These are phyloP conservation scores for Podargus strigoides DNA, from an alignment of 2,797 vertebrate genomes.

Conservation along the genomic window DNA sequence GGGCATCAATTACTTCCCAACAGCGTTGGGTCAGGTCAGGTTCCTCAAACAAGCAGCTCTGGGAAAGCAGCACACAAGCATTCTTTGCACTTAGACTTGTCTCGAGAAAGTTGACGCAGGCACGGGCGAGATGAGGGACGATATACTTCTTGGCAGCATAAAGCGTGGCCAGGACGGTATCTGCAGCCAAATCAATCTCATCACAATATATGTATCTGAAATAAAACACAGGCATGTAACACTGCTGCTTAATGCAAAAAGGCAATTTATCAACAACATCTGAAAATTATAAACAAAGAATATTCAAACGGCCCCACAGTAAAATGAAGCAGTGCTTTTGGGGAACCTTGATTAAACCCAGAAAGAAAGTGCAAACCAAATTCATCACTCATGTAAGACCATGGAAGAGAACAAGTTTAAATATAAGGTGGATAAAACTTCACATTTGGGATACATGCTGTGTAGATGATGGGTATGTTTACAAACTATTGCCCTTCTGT, in stretches of 20 bases:
- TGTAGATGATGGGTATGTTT: neutral
- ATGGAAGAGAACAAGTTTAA: neutral
- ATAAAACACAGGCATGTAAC: conserved; percentile 27
- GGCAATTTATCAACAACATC: neutral
- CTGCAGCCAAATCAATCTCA: conserved; percentile 94
- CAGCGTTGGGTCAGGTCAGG: conserved; percentile 97
- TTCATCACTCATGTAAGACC: neutral
- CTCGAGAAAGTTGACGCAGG: conserved; percentile 97
- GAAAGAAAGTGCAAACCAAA: neutral
- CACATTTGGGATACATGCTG: neutral
- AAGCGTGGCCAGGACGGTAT: conserved; percentile 93
- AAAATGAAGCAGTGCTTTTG: neutral
- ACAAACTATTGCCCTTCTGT: neutral
- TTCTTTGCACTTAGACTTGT: conserved; percentile 97
- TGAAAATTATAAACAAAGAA: neutral
- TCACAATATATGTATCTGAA: conserved; percentile 98
- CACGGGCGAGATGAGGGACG: conserved; percentile 93
- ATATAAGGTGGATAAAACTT: neutral
- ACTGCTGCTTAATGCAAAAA: neutral
- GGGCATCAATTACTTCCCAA: conserved; percentile 98
- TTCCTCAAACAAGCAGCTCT: conserved; percentile 98
- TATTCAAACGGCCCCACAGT: neutral
- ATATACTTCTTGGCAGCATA: conserved; percentile 99
- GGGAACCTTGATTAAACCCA: neutral
- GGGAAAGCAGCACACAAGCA: conserved; percentile 93